Base-by-base conservation (phyloP, 2,888 invertebrate species). In the Eucera pruinosa region DNA sequence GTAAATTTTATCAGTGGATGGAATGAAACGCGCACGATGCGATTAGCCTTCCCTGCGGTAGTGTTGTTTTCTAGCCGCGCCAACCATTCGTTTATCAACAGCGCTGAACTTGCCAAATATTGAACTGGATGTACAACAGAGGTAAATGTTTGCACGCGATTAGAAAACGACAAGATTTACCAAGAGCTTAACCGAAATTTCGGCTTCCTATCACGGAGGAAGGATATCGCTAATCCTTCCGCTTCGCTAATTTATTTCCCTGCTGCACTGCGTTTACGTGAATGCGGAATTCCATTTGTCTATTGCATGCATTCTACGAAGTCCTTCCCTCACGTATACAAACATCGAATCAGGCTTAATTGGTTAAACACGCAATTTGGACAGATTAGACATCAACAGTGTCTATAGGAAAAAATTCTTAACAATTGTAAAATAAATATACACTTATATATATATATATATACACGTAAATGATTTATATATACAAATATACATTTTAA, bases 211-310 rank as follows among this genome's bases (percentile, higher is more conserved):
- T 20, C 9, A 2, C 20, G 15, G 7, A 23, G 15, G 13, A 39
- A 39, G 13, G 4, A 39, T 39, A 13, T 33, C 20, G 30, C 20
- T 60, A 13, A 30, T 45, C 15, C n/a, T 23, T 4, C 5, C 0
- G 30, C 11, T 47, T 33, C 2, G 30, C 45, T 20, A 15, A 5
- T 36, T 55, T 55, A 9, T 55, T 23, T 15, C 36, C 0, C 23
- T n/a, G 1, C 30, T 13, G 18, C 13, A 0, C 30, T 11, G 7
- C 23, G 60, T 33, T 61, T n/a, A 23, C 45, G 58, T 7, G 45
- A 20, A 45, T 20, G 15, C 4, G 61, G 47, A 61, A 61, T 61
- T 47, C 23, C 30, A 48, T 36, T 48, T 61, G 33, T 45, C 23
- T 15, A 33, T n/a, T 20, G n/a, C 5, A 2, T 13, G n/a, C 47